Evolutionary conservation across 2,113 vertebrate genomes (phyloP).

Genomic region (Oxyruncus cristatus): DNA sequence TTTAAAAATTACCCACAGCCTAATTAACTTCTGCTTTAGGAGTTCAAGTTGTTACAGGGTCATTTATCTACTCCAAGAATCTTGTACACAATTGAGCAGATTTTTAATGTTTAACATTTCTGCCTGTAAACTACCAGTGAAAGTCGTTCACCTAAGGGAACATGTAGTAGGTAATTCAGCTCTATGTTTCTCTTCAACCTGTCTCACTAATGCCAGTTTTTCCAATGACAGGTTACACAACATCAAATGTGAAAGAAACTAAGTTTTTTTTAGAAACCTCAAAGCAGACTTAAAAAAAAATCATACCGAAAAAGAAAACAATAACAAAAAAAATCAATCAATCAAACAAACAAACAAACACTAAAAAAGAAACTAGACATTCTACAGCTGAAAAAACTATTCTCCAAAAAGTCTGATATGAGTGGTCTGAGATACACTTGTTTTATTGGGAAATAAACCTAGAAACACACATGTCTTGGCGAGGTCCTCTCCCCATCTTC

Average conservation of each 20-base stretch:
- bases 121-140: not conserved
- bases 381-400: not conserved
- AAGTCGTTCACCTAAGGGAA: not conserved
- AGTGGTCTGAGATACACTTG: accelerated
- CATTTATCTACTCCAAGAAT: conserved; percentile 42
- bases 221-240: not conserved
- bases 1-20: conserved; percentile 25
- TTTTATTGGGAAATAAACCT: not conserved
- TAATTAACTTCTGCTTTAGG: conserved; percentile 40
- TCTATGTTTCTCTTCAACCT: not conserved
- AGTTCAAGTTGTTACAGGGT: not conserved
- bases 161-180: not conserved
- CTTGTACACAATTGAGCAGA: not conserved
- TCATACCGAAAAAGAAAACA: not conserved
- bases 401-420: not conserved
- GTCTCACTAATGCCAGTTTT: not conserved
- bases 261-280: not conserved
- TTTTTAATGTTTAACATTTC: conserved; percentile 56
- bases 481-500: not conserved
- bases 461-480: not conserved
- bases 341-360: not conserved
- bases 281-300: not conserved
- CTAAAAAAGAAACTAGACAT: not conserved
- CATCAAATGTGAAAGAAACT: not conserved
- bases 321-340: not conserved